phyloP scores from a whole-genome alignment of 2,113 vertebrate genomes.

The Otolemur garnettii region DNA sequence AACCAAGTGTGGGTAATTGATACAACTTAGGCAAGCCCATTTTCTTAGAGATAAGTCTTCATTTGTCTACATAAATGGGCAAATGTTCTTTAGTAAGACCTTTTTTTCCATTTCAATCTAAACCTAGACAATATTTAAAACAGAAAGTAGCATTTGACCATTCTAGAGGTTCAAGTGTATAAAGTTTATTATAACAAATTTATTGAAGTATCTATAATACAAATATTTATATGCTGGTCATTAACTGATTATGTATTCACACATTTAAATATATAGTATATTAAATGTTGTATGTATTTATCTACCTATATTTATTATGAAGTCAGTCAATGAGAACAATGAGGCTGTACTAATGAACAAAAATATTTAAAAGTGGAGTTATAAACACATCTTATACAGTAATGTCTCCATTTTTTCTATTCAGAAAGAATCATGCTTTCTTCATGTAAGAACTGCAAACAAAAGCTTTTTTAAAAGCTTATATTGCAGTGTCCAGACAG shows the following conservation, averaged over 20 bases:
- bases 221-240: not conserved
- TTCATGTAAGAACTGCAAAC: not conserved
- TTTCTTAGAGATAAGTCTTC: not conserved
- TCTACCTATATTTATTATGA: not conserved
- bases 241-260: not conserved
- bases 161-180: constrained; percentile 29
- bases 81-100: not conserved
- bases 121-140: not conserved
- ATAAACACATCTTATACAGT: not conserved
- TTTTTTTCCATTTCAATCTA: constrained; percentile 2
- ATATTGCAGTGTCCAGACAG: not conserved
- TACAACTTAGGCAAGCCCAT: not conserved
- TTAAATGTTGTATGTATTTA: not conserved
- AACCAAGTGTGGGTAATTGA: not conserved
- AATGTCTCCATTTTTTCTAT: not conserved
- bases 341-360: not conserved
- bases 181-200: not conserved
- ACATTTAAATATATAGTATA: not conserved
- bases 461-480: not conserved
- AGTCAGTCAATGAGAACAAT: not conserved
- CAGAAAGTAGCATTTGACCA: not conserved
- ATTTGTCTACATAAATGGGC: not conserved
- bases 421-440: constrained; percentile 30
- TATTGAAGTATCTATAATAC: not conserved
- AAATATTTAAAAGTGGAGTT: constrained; percentile 36